Base-by-base conservation (phyloP, 1,140 invertebrate species). In the Bombus difficillimus region DNA sequence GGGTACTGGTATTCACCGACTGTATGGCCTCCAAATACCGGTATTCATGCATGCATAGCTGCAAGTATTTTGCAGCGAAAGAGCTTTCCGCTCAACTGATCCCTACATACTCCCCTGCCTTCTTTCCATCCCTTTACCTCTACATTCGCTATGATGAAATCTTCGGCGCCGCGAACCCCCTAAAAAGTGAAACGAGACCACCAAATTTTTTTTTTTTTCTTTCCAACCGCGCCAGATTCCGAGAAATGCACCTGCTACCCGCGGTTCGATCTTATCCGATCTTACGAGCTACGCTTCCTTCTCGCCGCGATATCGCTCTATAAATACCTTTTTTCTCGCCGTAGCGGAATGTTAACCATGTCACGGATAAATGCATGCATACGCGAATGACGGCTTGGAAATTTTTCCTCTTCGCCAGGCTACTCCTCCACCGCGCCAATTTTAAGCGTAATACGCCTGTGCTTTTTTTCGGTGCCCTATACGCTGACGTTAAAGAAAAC, bases 91-190 rank as follows among this genome's bases (percentile, higher is more conserved):
- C 71, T 71, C 75, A 77, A 83, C 57, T 64, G 88, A 75, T 82
- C 71, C 72, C 72, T 39, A 53, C 47, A 6, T 53, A 37, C 41
- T 57, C 47, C 28, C 28, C 68, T 77, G 28, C 34, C 39, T 43
- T 34, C 83, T 32, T 62, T 74, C 66, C 62, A 28, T 75, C 66
- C 39, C 59, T 68, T 71, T 53, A 18, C 59, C 74, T 13, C 25
- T 41, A 47, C 66, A 77, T 79, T n/a, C 68, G n/a, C 68, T 88
- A 87, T 85, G 88, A 90, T 89, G 88, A 90, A 90, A 89, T 90
- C 81, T 90, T 90, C 68, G 76, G 39, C n/a, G 84, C 79, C 74
- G 78, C 76, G 57, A 82, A 62, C 39, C 22, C 71, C 80, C 47
- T 90, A 85, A 90, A 47, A 90, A 76, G 41, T 53, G 66, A 83